Conservation (phyloP, 2,888 invertebrate genomes). For the Drosophila kokeensis region DNA sequence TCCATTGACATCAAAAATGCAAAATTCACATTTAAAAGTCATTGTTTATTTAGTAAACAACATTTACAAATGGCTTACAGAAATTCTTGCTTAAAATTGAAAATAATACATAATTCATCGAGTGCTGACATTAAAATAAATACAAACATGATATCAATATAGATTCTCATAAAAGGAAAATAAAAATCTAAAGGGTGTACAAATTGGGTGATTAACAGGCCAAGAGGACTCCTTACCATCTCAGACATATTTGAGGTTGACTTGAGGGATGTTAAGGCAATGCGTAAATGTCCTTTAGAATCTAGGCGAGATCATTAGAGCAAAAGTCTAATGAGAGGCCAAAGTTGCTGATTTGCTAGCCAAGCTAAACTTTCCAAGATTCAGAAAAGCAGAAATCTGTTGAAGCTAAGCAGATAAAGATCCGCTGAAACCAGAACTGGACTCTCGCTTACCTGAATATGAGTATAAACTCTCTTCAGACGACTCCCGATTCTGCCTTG, state of each 20-base stretch:
- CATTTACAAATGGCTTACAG: background rate
- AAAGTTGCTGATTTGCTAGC: background rate
- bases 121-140: background rate
- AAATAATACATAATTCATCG: background rate
- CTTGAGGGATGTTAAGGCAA: background rate
- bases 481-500: background rate
- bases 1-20: background rate
- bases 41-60: background rate
- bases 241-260: background rate
- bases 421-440: no score
- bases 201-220: background rate
- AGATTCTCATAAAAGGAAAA: background rate
- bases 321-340: background rate
- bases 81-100: background rate
- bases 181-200: background rate
- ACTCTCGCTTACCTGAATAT: no score
- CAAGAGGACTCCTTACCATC: background rate
- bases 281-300: background rate
- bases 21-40: background rate
- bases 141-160: background rate
- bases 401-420: no score
- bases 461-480: no score
- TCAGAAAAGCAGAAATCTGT: background rate
- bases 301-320: background rate
- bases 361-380: background rate